phyloP scores from a whole-genome alignment of 2,113 vertebrate species.

The Brachyistius frenatus region DNA sequence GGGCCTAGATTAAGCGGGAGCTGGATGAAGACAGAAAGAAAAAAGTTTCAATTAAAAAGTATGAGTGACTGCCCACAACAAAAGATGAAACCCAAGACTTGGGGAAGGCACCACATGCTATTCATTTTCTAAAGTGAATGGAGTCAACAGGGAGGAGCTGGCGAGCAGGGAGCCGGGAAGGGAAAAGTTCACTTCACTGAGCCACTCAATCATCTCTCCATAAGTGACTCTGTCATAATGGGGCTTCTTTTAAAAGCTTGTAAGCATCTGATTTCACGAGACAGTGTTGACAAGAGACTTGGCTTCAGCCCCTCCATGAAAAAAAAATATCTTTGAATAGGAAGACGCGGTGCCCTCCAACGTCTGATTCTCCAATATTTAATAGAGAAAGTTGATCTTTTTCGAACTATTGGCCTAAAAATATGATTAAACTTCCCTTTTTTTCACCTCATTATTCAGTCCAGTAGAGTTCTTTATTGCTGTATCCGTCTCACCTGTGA shows the following conservation, averaged over 20 bases:
- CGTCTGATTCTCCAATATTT: not conserved
- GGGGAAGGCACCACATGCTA: constrained; percentile 76
- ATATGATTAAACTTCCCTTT: not conserved
- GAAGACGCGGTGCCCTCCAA: constrained; percentile 8
- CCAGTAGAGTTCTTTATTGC: not conserved
- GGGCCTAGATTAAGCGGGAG: constrained; percentile 44
- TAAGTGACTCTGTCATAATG: constrained; percentile 78
- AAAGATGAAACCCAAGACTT: constrained; percentile 77
- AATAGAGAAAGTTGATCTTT: not conserved
- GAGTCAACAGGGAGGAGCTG: constrained; percentile 63
- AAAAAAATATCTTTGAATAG: not conserved
- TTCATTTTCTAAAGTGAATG: constrained; percentile 75
- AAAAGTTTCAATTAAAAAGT: constrained; percentile 77
- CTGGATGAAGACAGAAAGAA: constrained; percentile 43
- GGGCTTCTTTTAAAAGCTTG: constrained; percentile 72
- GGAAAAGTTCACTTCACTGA: constrained; percentile 73
- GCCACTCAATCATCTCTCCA: constrained; percentile 73
- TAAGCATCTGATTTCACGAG: constrained; percentile 77
- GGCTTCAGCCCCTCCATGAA: constrained; percentile 13
- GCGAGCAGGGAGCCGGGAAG: constrained; percentile 52
- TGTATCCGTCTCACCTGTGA: too few species aligned
- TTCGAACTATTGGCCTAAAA: not conserved
- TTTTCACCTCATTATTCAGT: not conserved
- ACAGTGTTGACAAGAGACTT: constrained; percentile 59
- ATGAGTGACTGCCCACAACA: constrained; percentile 74